Evolutionary conservation across 2,888 invertebrate genomes (phyloP).

Genomic region (Byasa hedistus): DNA sequence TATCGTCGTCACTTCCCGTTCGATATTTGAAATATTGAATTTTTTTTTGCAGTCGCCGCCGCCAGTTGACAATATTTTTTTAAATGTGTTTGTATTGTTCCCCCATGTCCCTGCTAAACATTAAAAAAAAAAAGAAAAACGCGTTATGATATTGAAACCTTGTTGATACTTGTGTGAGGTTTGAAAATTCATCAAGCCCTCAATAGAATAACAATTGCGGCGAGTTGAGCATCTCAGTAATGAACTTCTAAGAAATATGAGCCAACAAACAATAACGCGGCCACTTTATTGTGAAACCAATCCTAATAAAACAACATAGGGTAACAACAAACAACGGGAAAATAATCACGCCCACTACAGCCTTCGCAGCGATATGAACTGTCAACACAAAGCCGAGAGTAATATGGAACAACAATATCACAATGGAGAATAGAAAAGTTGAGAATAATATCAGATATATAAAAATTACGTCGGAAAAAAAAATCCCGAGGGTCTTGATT

Average conservation of each 20-base stretch:
- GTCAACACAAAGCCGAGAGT: conserved; percentile 24
- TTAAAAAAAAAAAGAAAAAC: neutral
- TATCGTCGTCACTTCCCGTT: conserved; percentile 59
- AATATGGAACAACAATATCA: conserved; percentile 9
- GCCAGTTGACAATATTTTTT: conserved; percentile 9
- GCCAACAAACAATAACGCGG: conserved; percentile 12
- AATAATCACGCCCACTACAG: conserved; percentile 17
- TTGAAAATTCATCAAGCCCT: neutral
- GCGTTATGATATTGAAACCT: neutral
- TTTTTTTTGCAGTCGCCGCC: conserved; percentile 33
- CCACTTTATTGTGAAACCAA: conserved; percentile 16
- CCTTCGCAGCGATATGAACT: conserved; percentile 26
- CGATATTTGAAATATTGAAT: conserved; percentile 49
- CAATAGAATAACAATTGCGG: neutral
- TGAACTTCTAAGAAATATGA: conserved; percentile 12
- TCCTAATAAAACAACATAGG: conserved; percentile 20
- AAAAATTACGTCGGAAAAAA: conserved; percentile 1
- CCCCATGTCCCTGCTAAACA: neutral
- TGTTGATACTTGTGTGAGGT: no score
- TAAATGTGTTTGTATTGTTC: conserved; percentile 11
- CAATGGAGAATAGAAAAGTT: conserved; percentile 7
- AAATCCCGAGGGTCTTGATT: conserved; percentile 10
- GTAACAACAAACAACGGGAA: conserved; percentile 13
- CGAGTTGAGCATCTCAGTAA: neutral
- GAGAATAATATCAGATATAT: neutral